Evolutionary conservation across 2,113 vertebrate species (phyloP).

Genomic region (Seriola quinqueradiata): DNA sequence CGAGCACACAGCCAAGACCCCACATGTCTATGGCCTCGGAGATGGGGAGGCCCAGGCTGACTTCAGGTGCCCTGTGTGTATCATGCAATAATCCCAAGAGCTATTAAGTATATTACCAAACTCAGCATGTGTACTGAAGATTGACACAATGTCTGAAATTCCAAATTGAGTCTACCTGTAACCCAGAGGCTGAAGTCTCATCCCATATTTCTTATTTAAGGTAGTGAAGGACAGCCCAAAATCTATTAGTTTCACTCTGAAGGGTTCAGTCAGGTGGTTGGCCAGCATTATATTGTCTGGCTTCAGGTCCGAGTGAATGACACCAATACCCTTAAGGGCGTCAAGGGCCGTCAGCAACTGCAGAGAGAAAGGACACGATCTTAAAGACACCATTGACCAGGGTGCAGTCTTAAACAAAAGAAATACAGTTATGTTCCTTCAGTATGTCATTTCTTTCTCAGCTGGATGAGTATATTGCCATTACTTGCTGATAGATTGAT

Average conservation of each 20-base stretch:
- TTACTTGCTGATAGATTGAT: too few relatives aligned
- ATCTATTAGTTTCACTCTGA: conserved; percentile 18
- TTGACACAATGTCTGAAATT: not conserved
- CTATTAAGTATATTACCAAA: too few relatives aligned
- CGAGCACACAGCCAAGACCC: too few relatives aligned
- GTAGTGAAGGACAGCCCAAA: not conserved
- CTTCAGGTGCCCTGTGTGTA: conserved; percentile 12
- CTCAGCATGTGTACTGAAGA: not conserved
- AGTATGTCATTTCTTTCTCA: too few relatives aligned
- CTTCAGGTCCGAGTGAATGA: not conserved
- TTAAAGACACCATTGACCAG: too few relatives aligned
- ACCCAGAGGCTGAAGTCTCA: not conserved
- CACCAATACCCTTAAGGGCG: not conserved
- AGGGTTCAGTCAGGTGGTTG: not conserved
- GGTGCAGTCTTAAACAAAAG: too few relatives aligned
- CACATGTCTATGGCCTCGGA: too few relatives aligned
- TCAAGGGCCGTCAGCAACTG: conserved; percentile 9
- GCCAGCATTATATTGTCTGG: conserved; percentile 17
- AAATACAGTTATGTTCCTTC: too few relatives aligned
- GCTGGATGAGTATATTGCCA: too few relatives aligned
- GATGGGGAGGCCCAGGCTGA: too few relatives aligned
- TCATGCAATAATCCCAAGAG: not conserved
- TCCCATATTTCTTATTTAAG: not conserved
- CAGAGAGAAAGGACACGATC: not conserved
- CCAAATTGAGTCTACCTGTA: conserved; percentile 1